Conservation (phyloP, 2,797 vertebrate genomes). For the Hydrocynus forskahlii region DNA sequence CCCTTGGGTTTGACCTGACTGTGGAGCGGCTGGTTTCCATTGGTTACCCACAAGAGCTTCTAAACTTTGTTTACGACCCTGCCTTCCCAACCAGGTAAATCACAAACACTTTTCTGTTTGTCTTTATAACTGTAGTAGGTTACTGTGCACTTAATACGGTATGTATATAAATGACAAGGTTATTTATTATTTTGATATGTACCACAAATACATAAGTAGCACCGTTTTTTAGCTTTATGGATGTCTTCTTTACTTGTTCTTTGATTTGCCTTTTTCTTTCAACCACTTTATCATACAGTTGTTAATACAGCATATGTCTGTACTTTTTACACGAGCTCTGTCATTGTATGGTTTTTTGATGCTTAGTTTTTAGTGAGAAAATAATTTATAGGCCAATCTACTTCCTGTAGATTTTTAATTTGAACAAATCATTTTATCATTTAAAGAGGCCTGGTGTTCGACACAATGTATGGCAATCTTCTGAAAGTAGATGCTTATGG, state of each 20-base stretch:
- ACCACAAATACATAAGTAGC: not conserved
- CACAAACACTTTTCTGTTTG: not conserved
- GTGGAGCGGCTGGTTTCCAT: constrained; percentile 90
- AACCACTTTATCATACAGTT: no score
- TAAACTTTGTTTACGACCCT: constrained; percentile 90
- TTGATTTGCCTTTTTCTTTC: no score
- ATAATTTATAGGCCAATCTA: no score
- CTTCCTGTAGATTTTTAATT: not conserved
- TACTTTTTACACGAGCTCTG: no score
- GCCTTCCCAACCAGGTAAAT: constrained; percentile 89
- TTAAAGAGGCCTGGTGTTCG: constrained; percentile 92
- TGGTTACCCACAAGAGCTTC: constrained; percentile 90
- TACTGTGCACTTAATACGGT: not conserved
- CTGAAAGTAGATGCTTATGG: constrained; percentile 96
- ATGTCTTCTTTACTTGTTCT: no score
- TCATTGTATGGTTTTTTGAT: no score
- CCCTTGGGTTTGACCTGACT: constrained; percentile 89
- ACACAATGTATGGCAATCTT: constrained; percentile 91
- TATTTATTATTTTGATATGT: no score
- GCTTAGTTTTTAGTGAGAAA: no score
- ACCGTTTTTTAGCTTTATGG: no score
- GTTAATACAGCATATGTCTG: no score
- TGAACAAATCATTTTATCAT: not conserved
- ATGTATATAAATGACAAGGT: no score
- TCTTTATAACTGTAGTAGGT: not conserved